phyloP scores from a whole-genome alignment of 2,797 vertebrate genomes.

The Diplodus sargus region DNA sequence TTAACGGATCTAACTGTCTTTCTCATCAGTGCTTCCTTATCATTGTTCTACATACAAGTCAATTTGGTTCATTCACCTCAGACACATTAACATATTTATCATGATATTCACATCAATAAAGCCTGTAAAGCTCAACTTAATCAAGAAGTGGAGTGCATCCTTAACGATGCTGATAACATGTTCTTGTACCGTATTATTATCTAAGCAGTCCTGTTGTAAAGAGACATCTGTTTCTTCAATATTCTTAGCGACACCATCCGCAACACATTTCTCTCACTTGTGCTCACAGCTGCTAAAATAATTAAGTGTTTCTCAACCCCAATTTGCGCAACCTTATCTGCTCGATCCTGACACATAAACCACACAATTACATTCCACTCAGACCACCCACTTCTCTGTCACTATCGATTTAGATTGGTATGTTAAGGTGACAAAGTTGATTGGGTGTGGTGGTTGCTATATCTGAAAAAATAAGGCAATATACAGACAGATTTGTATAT shows the following conservation, averaged over 20 bases:
- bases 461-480: background rate
- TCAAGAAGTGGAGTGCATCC: background rate
- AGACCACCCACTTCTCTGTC: slow-evolving; percentile 53
- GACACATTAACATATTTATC: background rate
- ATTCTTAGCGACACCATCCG: slow-evolving; percentile 4
- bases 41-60: background rate
- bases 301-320: slow-evolving; percentile 27
- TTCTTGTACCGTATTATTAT: slow-evolving; percentile 3
- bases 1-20: background rate
- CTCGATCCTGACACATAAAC: slow-evolving; percentile 43
- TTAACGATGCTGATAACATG: background rate
- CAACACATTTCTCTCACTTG: slow-evolving; percentile 28
- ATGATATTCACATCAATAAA: slow-evolving; percentile 1
- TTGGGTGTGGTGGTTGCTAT: background rate
- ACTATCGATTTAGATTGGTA: background rate
- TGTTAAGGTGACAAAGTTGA: slow-evolving; percentile 3
- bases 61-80: background rate
- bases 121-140: background rate
- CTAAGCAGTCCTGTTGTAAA: slow-evolving; percentile 2
- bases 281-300: slow-evolving; percentile 50
- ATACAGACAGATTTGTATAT: no score
- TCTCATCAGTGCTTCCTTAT: background rate
- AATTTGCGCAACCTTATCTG: slow-evolving; percentile 45
- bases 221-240: slow-evolving; percentile 48
- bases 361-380: slow-evolving; percentile 34